phyloP scores from a whole-genome alignment of 64 coral and sea anemone genomes.

The Porites australiensis region DNA sequence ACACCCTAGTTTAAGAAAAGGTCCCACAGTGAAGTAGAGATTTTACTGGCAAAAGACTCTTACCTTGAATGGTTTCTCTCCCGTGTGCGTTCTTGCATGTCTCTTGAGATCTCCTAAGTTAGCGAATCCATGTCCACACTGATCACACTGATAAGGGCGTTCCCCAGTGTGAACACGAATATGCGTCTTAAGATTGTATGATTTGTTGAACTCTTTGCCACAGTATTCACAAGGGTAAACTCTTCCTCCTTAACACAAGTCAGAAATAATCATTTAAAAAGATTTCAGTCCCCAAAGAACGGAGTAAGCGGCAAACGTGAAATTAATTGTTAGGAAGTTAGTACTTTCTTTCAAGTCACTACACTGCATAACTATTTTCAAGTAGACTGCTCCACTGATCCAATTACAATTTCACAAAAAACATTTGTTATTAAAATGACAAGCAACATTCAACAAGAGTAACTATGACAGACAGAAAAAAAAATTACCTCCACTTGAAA shows the following conservation, averaged over 20 bases:
- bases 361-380: too few relatives aligned
- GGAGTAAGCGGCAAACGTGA: too few relatives aligned
- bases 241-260: slow-evolving; percentile 51
- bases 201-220: slow-evolving; percentile 97
- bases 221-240: slow-evolving; percentile 94
- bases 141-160: slow-evolving; percentile 89
- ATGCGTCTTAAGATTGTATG: slow-evolving; percentile 95
- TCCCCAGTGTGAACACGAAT: slow-evolving; percentile 94
- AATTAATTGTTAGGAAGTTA: too few relatives aligned
- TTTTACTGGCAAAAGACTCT: not conserved
- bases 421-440: too few relatives aligned
- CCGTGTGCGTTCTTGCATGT: slow-evolving; percentile 88
- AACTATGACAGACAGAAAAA: not conserved
- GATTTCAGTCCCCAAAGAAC: too few relatives aligned
- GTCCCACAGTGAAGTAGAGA: not conserved
- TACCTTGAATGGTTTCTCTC: slow-evolving; percentile 97
- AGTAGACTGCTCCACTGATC: too few relatives aligned
- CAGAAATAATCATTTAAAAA: too few relatives aligned
- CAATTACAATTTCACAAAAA: too few relatives aligned
- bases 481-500: slow-evolving; percentile 34
- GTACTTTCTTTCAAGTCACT: too few relatives aligned
- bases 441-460: too few relatives aligned
- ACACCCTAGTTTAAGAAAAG: too few relatives aligned
- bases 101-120: slow-evolving; percentile 94
- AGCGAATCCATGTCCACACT: slow-evolving; percentile 86